Evolutionary conservation across 2,797 vertebrate species (phyloP).

Genomic region (Pseudochromis fuscus): DNA sequence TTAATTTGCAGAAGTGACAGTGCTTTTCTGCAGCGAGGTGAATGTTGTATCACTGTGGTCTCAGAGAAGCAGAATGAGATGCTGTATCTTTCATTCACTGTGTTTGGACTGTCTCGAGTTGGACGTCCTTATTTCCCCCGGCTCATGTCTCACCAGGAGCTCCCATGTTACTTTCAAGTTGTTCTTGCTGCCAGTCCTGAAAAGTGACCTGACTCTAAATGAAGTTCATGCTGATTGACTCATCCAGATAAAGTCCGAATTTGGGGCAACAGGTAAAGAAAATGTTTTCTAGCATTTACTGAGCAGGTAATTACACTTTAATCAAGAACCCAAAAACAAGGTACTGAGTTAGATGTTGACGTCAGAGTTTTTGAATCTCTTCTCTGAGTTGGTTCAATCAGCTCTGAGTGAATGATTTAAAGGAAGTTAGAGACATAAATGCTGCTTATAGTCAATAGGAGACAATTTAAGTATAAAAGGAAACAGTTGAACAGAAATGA

Average conservation of each 20-base stretch:
- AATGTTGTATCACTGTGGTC: constrained; percentile 10
- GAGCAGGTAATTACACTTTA: no score
- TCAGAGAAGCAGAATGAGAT: neutral
- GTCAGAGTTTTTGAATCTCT: no score
- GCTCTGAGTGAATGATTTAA: no score
- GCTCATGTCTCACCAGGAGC: neutral
- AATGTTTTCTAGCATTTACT: no score
- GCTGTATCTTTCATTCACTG: neutral
- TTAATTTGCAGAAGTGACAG: neutral
- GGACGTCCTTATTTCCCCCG: neutral
- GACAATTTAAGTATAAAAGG: no score
- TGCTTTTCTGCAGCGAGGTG: neutral
- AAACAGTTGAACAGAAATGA: no score
- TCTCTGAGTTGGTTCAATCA: no score
- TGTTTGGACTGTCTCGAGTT: neutral
- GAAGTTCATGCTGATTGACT: neutral
- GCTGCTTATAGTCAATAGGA: no score
- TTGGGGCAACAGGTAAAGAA: no score
- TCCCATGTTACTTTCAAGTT: neutral
- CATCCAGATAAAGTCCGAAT: neutral
- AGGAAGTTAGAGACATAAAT: no score
- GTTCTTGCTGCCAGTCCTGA: neutral
- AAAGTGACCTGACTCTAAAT: neutral
- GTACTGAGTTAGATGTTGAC: no score
- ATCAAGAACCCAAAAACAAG: no score